A percentile compares a stretch with the other conserved stretches of the same genome.
phyloP scores from a whole-genome alignment of 2,113 vertebrate genomes.

The Epinephelus cyanopodus region DNA sequence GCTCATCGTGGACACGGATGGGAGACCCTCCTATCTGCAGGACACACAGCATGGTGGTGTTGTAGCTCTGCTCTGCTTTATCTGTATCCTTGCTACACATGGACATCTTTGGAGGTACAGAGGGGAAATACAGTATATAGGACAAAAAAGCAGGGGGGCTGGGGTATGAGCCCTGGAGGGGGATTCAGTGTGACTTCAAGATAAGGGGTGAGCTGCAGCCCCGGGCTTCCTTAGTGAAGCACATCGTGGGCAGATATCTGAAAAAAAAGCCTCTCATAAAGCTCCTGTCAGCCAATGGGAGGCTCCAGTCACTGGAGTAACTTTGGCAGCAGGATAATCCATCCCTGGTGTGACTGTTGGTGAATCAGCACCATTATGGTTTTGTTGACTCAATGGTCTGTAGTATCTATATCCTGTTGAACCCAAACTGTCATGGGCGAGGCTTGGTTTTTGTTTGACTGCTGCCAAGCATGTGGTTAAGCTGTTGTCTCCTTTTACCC shows the following conservation, averaged over 20 bases:
- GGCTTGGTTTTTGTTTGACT: slow-evolving; percentile 28
- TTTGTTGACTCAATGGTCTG: slow-evolving; percentile 56
- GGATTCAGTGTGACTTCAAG: slow-evolving; percentile 63
- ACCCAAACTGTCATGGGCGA: slow-evolving; percentile 38
- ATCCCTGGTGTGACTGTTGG: slow-evolving; percentile 58
- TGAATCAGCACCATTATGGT: slow-evolving; percentile 67
- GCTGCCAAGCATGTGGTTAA: slow-evolving; percentile 18
- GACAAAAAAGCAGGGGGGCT: slow-evolving; percentile 28
- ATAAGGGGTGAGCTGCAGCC: slow-evolving; percentile 69
- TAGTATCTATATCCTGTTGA: slow-evolving; percentile 56
- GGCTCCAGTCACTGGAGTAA: slow-evolving; percentile 14
- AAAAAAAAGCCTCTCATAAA: background rate
- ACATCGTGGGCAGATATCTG: slow-evolving; percentile 65
- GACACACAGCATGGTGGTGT: slow-evolving; percentile 42
- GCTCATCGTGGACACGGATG: background rate
- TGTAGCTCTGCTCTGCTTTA: slow-evolving; percentile 21
- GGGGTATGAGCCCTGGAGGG: slow-evolving; percentile 31
- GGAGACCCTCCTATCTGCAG: slow-evolving; percentile 67
- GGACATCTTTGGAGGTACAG: slow-evolving; percentile 48
- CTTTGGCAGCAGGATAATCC: slow-evolving; percentile 54
- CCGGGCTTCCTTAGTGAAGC: slow-evolving; percentile 74
- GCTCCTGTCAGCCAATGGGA: slow-evolving; percentile 45
- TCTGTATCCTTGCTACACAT: slow-evolving; percentile 66
- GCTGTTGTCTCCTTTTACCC: slow-evolving; percentile 32
- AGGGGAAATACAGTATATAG: slow-evolving; percentile 36